A percentile compares a stretch with the other conserved stretches of the same genome.
These are phyloP conservation scores for Neostethus bicornis DNA, from an alignment of 2,797 vertebrate genomes.

Conservation along the genomic window DNA sequence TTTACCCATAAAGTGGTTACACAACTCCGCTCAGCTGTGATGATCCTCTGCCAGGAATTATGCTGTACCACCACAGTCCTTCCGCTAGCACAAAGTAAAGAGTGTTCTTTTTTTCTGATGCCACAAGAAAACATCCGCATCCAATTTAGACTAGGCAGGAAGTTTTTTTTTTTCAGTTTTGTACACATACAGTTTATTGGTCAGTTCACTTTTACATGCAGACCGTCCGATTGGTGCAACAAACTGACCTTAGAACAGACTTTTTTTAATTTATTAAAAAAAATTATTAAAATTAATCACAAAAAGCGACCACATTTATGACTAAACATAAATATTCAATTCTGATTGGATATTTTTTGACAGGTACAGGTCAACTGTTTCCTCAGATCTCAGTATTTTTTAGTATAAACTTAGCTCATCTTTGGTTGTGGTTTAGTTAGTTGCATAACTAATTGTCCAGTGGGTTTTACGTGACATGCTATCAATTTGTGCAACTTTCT, in stretches of 20 bases:
- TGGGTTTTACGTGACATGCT: not conserved
- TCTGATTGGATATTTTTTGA: no score
- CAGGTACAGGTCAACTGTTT: not conserved
- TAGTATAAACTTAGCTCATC: not conserved
- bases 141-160: conserved; percentile 67
- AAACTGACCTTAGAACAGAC: conserved; percentile 10
- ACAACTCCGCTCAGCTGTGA: conserved; percentile 63
- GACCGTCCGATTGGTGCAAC: no score
- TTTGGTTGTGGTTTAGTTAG: no score
- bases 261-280: not conserved
- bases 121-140: conserved; percentile 59
- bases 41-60: conserved; percentile 61
- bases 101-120: conserved; percentile 4
- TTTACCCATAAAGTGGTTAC: conserved; percentile 44
- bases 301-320: not conserved
- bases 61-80: conserved; percentile 47
- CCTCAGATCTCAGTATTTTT: not conserved
- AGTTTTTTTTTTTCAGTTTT: conserved; percentile 75
- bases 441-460: not conserved
- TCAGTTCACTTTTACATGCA: conserved; percentile 52
- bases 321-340: no score
- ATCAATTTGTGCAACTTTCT: no score
- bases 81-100: conserved; percentile 43
- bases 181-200: conserved; percentile 73
- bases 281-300: not conserved